Percentiles rank a stretch among this genome's conserved stretches.
Conservation (phyloP, 2,888 invertebrate species). For the Scelioninae gen. 1 region DNA sequence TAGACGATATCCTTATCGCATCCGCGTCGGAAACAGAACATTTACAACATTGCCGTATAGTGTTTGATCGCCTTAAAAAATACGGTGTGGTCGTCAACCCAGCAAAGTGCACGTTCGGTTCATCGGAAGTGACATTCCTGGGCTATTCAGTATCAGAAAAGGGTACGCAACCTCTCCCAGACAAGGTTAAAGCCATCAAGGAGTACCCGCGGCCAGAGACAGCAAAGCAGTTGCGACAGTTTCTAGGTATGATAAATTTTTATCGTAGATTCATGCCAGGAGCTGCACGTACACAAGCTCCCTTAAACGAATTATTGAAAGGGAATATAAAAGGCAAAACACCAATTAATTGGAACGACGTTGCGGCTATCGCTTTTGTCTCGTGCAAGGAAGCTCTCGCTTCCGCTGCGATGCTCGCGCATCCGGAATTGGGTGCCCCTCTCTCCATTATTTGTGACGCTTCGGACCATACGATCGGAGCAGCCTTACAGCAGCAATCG, state of each 20-base stretch:
- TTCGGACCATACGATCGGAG: constrained; percentile 6
- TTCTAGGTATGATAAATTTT: not conserved
- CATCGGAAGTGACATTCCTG: not conserved
- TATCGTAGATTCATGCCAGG: constrained; percentile 22
- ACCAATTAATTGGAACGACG: constrained; percentile 28
- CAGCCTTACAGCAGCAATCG: not conserved
- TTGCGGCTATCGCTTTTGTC: constrained; percentile 6
- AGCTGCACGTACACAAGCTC: constrained; percentile 44
- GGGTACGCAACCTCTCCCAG: not conserved
- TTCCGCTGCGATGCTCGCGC: not conserved
- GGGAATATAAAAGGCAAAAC: constrained; percentile 62
- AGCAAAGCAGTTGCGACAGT: not conserved
- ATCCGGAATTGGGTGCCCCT: not conserved
- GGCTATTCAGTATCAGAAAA: not conserved
- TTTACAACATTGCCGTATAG: not conserved
- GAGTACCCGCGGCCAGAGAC: not conserved
- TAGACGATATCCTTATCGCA: not conserved
- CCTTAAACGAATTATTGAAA: constrained; percentile 41
- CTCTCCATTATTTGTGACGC: not conserved
- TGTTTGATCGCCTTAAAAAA: constrained; percentile 30
- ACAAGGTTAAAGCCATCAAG: not conserved
- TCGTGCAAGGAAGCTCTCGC: constrained; percentile 32
- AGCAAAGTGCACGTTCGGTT: not conserved
- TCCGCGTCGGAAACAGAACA: not conserved
- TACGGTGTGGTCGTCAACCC: not conserved